Conservation (phyloP, 2,797 vertebrate genomes). For the Tympanoctomys barrerae region DNA sequence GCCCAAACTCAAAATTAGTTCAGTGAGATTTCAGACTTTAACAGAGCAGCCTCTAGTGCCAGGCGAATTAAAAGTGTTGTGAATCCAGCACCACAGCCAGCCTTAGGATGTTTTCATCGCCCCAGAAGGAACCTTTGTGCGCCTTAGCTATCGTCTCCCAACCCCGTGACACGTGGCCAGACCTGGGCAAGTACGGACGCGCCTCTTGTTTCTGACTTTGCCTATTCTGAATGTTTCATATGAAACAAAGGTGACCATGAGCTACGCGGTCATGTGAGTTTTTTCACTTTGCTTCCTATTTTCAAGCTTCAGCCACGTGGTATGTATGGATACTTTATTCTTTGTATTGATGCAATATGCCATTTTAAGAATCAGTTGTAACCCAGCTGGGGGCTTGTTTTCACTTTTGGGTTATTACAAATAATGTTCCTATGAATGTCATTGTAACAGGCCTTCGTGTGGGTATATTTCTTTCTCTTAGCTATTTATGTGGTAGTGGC, state of each 20-base stretch:
- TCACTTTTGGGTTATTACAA: not conserved
- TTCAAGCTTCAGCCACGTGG: not conserved
- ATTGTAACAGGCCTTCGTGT: not conserved
- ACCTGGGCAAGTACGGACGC: rapidly evolving
- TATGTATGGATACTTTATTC: not conserved
- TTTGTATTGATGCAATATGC: not conserved
- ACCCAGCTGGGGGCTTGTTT: not conserved
- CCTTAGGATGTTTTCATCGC: not conserved
- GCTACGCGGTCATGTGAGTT: too few relatives aligned
- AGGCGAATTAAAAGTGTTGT: not conserved
- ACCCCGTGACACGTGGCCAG: rapidly evolving
- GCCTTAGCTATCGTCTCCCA: not conserved
- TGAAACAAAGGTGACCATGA: not conserved
- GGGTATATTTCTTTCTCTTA: not conserved
- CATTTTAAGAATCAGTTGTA: not conserved
- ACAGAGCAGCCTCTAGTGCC: not conserved
- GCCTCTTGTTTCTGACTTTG: not conserved
- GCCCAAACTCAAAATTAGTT: not conserved
- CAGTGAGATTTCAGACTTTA: not conserved
- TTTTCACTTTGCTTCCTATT: not conserved
- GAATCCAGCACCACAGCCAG: not conserved
- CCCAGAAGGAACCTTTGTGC: not conserved
- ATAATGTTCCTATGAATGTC: not conserved
- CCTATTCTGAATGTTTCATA: not conserved
- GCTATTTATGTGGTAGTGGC: too few relatives aligned